Evolutionary conservation across 2,888 invertebrate species (phyloP).

Genomic region (Allophyes oxyacanthae): DNA sequence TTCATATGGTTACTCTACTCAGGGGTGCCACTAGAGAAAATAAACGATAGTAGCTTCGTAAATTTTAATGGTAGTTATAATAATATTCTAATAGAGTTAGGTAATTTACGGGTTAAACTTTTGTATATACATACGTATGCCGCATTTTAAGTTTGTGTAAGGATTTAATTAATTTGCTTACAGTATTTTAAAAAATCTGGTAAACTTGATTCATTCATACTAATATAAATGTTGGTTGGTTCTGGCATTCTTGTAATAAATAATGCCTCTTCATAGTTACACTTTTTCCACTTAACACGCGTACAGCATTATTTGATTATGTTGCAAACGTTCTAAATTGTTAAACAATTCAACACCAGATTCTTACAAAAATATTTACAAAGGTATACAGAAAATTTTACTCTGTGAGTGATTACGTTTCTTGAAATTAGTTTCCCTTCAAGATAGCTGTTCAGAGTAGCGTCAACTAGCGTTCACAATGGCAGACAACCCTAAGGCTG

Average conservation of each 20-base stretch:
- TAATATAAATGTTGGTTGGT: no score
- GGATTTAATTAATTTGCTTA: neutral
- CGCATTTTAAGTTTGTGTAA: neutral
- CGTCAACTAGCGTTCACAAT: neutral
- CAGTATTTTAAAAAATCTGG: no score
- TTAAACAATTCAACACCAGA: no score
- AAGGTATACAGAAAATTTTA: no score
- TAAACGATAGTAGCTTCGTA: conserved; percentile 21
- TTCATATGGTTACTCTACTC: conserved; percentile 65
- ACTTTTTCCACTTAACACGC: no score
- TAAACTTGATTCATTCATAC: no score
- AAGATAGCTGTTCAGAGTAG: neutral
- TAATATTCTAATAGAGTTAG: conserved; percentile 29
- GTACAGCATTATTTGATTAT: no score
- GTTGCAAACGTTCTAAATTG: no score
- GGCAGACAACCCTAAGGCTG: conserved; percentile 60
- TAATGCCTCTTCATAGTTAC: no score
- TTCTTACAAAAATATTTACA: no score
- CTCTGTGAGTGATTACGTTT: no score
- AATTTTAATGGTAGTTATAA: conserved; percentile 25
- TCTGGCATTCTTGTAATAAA: no score
- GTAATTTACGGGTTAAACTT: conserved; percentile 8
- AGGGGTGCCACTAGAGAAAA: conserved; percentile 56
- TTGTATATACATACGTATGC: neutral
- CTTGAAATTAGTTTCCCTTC: neutral